Evolutionary conservation across 1,140 invertebrate species (phyloP).

Genomic region (Zaprionus inermis): DNA sequence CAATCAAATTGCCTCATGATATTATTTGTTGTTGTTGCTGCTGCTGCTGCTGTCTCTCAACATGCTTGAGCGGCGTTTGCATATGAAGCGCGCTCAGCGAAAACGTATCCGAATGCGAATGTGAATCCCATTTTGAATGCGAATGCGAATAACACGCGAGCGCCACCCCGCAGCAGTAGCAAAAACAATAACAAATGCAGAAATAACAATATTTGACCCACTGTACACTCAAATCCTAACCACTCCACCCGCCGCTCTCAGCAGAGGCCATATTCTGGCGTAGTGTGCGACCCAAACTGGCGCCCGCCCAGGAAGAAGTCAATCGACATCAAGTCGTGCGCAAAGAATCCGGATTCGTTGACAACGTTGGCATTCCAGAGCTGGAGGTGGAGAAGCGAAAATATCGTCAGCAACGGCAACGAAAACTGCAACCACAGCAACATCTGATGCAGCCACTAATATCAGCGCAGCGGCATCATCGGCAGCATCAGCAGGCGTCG

Average conservation of each 20-base stretch:
- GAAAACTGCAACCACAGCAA: conserved; percentile 6
- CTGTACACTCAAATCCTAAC: background rate
- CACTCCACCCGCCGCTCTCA: background rate
- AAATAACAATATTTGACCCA: conserved; percentile 3
- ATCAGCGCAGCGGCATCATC: background rate
- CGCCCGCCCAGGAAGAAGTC: conserved; percentile 35
- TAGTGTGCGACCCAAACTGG: conserved; percentile 37
- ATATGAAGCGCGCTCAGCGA: conserved; percentile 41
- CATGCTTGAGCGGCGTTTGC: conserved; percentile 57
- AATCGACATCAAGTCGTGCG: conserved; percentile 20
- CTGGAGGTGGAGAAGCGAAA: conserved; percentile 45
- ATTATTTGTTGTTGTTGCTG: conserved; percentile 53
- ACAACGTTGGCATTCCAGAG: conserved; percentile 43
- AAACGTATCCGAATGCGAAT: conserved; percentile 25
- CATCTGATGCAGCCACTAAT: conserved; percentile 6
- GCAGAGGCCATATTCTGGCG: conserved; percentile 5
- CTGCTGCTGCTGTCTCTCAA: conserved; percentile 50
- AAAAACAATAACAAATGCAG: conserved; percentile 6
- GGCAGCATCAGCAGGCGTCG: background rate
- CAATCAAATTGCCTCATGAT: conserved; percentile 68
- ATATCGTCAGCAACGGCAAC: conserved; percentile 21
- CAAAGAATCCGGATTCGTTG: conserved; percentile 20
- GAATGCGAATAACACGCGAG: conserved; percentile 36
- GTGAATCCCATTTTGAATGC: conserved; percentile 18
- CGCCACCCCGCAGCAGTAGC: conserved; percentile 15